A percentile compares a stretch with the other conserved stretches of the same genome.
Conservation (phyloP, 2,888 invertebrate genomes). For the Lochmaea crataegi region DNA sequence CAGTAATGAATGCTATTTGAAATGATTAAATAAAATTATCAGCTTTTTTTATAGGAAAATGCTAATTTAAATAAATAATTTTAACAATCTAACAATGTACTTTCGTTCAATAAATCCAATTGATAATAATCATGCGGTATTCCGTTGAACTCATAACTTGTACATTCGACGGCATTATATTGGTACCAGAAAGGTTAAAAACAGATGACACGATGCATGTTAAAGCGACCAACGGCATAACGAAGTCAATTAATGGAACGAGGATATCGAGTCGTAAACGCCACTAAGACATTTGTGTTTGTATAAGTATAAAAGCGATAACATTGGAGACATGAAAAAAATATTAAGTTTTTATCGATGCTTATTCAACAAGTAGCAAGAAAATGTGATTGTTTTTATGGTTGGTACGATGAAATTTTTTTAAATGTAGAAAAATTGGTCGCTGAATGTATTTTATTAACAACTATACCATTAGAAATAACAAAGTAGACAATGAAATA, state of each 20-base stretch:
- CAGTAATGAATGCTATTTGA: no score
- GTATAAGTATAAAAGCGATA: slow-evolving; percentile 11
- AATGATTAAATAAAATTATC: no score
- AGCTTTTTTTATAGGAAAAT: no score
- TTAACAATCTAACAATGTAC: neutral
- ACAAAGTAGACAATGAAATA: no score
- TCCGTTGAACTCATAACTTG: slow-evolving; percentile 1
- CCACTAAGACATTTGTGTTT: slow-evolving; percentile 3
- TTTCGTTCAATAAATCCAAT: neutral
- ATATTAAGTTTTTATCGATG: neutral
- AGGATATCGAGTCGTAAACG: slow-evolving; percentile 13
- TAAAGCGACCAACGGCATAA: slow-evolving; percentile 9
- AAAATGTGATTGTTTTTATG: neutral
- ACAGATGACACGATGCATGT: slow-evolving; percentile 15
- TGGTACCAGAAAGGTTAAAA: slow-evolving; percentile 17
- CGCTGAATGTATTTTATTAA: no score
- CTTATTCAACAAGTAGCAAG: neutral
- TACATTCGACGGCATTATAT: slow-evolving; percentile 1
- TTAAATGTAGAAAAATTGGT: neutral
- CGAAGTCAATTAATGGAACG: slow-evolving; percentile 6
- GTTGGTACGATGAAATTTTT: neutral
- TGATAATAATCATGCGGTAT: neutral
- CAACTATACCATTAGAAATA: no score
- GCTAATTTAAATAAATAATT: neutral
- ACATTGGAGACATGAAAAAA: slow-evolving; percentile 2